These are phyloP conservation scores for Typhlichthys subterraneus DNA, from an alignment of 2,797 vertebrate species.

Conservation along the genomic window DNA sequence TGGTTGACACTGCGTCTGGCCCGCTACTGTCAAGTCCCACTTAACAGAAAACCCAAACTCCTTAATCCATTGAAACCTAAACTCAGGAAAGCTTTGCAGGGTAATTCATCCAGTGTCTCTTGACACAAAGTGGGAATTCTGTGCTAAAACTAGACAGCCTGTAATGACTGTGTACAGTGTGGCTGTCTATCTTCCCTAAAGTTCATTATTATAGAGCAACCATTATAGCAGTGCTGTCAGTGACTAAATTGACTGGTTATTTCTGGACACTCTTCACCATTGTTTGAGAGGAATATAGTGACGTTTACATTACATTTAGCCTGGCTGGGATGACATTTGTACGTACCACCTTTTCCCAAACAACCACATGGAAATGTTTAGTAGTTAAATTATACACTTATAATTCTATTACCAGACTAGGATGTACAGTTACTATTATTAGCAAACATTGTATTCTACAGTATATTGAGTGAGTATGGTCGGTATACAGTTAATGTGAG, in stretches of 20 bases:
- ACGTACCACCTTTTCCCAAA: too few relatives aligned
- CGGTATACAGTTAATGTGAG: slow-evolving; percentile 25
- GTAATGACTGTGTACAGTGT: slow-evolving; percentile 24
- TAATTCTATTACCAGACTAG: slow-evolving; percentile 52
- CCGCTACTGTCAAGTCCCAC: slow-evolving; percentile 39
- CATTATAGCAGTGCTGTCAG: slow-evolving; percentile 17
- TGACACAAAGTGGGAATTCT: slow-evolving; percentile 30
- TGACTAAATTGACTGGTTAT: slow-evolving; percentile 11
- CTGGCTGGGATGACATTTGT: background rate
- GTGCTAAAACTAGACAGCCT: slow-evolving; percentile 35
- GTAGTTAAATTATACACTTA: slow-evolving; percentile 40
- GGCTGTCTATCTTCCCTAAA: slow-evolving; percentile 41
- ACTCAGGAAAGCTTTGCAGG: slow-evolving; percentile 28
- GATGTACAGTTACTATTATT: slow-evolving; percentile 45
- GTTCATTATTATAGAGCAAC: slow-evolving; percentile 34
- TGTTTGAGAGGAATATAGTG: background rate
- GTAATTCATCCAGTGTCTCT: slow-evolving; percentile 8
- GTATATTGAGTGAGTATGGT: slow-evolving; percentile 35
- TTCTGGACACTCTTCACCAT: too few relatives aligned
- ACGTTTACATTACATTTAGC: slow-evolving; percentile 23
- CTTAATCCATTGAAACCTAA: slow-evolving; percentile 36
- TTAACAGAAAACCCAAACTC: slow-evolving; percentile 40
- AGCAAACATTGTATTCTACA: slow-evolving; percentile 20
- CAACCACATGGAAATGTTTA: slow-evolving; percentile 29
- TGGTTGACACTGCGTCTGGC: slow-evolving; percentile 44